Base-by-base conservation (phyloP, 2,113 vertebrate species). In the Xyliphius kryptos region DNA sequence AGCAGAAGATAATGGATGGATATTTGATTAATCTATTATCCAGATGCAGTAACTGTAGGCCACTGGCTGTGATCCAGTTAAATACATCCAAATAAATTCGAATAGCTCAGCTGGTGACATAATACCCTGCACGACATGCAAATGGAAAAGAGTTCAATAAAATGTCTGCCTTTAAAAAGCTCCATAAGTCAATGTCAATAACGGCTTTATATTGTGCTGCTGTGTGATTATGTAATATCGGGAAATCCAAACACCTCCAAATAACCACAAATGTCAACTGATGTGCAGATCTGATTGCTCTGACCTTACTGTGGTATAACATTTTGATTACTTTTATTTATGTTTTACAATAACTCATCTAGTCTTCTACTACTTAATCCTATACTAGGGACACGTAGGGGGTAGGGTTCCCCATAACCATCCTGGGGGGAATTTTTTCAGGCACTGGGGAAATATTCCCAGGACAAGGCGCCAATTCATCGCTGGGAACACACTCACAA, bases 21-120 rank as follows among this genome's bases (percentile, higher is more conserved):
- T 50, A 53, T 38, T 58, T 37, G 43, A 62, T 48, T 21, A 56
- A 50, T 68, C 64, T 37, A 22, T 9, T 63, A 46, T 61, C 52
- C 70, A 20, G 50, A 68, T 14, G 51, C 50, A 38, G 38, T 5
- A 60, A 17, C 32, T 11, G 66, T 38, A 68, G 50, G 49, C 26
- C 13, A 43, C 56, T 61, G 44, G 51, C 53, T 37, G 20, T 43
- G 37, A 59, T 51, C 62, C 51, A 65, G 22, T 53, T 60, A 60
- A 68, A 50, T 46, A 19, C 61, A 55, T 44, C 40, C 32, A 15
- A 54, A 68, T 68, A 56, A 68, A 73, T 65, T 26, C 44, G 56
- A 46, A 57, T 52, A 54, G 47, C 44, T 56, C 41, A 36, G 38
- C 5, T 55, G 55, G 50, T 59, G 36, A 20, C 21, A 43, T 32